Base-by-base conservation (phyloP, 2,797 vertebrate species). In the Orestias chungarensis region DNA sequence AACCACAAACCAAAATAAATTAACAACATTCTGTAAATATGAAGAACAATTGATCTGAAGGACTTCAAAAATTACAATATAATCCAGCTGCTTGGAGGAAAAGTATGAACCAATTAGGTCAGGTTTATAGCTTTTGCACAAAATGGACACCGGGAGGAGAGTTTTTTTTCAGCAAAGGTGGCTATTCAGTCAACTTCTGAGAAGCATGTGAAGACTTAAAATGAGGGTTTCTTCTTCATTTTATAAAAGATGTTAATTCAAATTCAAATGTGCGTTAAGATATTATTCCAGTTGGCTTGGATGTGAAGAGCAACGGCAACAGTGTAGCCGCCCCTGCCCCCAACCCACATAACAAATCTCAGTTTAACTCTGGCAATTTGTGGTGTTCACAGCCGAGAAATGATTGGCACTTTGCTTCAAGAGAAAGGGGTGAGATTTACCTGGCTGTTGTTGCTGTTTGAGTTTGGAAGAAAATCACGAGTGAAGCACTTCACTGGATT, bases 341-440 rank as follows among this genome's bases (percentile, higher is more conserved):
- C 29, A n/a, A 54, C 3, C 40, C 15, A 33, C 14, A 57, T 27
- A 47, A 73, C 43, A 67, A 47, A 46, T 43, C 65, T 46, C 33
- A 49, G 12, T 61, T 49, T 50, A 73, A 61, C 64, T 33, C 54
- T 25, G 18, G n/a, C 44, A 74, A 44, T 77, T 54, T 68, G 64
- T 43, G 38, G 20, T 17, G 18, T 55, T 64, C 46, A 62, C 52
- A 52, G 20, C 7, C 31, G 29, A 46, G 31, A 1, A 17, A 40
- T 64, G 59, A 65, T 57, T 71, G 29, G 18, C 55, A 65, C 52
- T 46, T 57, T 73, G 42, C 57, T 52, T 47, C 25, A 49, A 20
- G 40, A 55, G 17, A 46, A 27, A 31, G 43, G n/a, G 33, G 50
- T 25, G 40, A 44, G 25, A 20, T 29, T 23, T 66, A 3, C 33